Evolutionary conservation across 2,888 invertebrate species (phyloP).

Genomic region (Germaria angustata): DNA sequence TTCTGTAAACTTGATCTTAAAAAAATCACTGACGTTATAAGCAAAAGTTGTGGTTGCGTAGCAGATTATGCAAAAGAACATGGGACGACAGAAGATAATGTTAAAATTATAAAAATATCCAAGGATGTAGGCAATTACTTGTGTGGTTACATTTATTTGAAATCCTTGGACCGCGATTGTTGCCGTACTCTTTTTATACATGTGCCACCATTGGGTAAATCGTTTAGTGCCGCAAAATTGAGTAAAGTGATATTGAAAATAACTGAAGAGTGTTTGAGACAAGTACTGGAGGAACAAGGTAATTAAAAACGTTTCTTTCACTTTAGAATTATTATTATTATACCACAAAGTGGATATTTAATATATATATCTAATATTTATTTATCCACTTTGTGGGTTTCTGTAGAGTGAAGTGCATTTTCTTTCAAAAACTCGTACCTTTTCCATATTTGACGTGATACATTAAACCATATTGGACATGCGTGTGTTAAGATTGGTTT

Average conservation of each 20-base stretch:
- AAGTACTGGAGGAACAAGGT: slow-evolving; percentile 69
- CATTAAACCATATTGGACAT: too few species aligned
- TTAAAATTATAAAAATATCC: slow-evolving; percentile 69
- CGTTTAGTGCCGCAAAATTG: slow-evolving; percentile 83
- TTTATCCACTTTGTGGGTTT: too few species aligned
- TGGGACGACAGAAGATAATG: not conserved
- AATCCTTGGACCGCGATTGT: slow-evolving; percentile 84
- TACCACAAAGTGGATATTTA: too few species aligned
- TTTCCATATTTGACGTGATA: too few species aligned
- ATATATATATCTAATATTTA: too few species aligned
- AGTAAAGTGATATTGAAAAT: slow-evolving; percentile 81
- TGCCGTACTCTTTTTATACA: slow-evolving; percentile 86
- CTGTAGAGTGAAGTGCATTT: too few species aligned
- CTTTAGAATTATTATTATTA: too few species aligned
- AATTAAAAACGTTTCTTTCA: too few species aligned
- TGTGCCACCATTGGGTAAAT: slow-evolving; percentile 85
- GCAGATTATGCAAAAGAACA: slow-evolving; percentile 29
- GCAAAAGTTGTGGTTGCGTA: slow-evolving; percentile 71
- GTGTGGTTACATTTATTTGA: slow-evolving; percentile 89
- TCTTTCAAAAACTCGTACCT: too few species aligned
- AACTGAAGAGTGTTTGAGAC: slow-evolving; percentile 76
- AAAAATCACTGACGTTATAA: slow-evolving; percentile 79
- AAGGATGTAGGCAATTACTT: slow-evolving; percentile 83
- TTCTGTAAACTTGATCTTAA: slow-evolving; percentile 76
- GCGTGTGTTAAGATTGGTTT: too few species aligned